These are phyloP conservation scores for Glossosoma conforme DNA, from an alignment of 1,140 invertebrate species.

Conservation along the genomic window DNA sequence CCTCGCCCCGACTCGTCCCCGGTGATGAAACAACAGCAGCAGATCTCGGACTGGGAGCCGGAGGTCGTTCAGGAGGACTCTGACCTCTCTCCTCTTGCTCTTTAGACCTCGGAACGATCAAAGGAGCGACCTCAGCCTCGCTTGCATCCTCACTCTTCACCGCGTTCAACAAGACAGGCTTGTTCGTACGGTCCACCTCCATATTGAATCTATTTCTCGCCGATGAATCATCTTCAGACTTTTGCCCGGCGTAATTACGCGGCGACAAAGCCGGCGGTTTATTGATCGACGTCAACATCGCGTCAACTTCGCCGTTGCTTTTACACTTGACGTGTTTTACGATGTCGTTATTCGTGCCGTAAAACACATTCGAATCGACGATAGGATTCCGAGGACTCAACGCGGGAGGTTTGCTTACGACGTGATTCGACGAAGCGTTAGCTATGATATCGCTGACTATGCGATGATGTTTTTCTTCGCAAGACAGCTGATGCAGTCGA, in stretches of 20 bases:
- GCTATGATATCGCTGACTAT: slow-evolving; percentile 26
- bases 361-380: slow-evolving; percentile 42
- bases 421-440: slow-evolving; percentile 15
- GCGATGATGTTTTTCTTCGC: slow-evolving; percentile 27
- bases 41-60: slow-evolving; percentile 21
- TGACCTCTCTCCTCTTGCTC: slow-evolving; percentile 3
- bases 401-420: slow-evolving; percentile 30
- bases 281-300: background rate
- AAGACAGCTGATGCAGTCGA: slow-evolving; percentile 34
- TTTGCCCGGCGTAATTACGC: slow-evolving; percentile 33
- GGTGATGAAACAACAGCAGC: background rate
- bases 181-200: slow-evolving; percentile 25
- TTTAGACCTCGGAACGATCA: slow-evolving; percentile 14
- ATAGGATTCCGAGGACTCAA: slow-evolving; percentile 41
- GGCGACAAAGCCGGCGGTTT: slow-evolving; percentile 30
- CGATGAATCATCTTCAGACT: slow-evolving; percentile 13
- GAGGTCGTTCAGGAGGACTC: slow-evolving; percentile 18
- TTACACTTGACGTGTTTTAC: slow-evolving; percentile 7
- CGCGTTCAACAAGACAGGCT: slow-evolving; percentile 3
- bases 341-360: slow-evolving; percentile 32
- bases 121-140: slow-evolving; percentile 21
- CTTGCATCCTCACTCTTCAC: background rate
- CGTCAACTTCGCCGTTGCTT: slow-evolving; percentile 4
- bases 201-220: slow-evolving; percentile 17
- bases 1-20: background rate